phyloP scores from a whole-genome alignment of 2,888 invertebrate genomes.

The Cordylochernes scorpioides region DNA sequence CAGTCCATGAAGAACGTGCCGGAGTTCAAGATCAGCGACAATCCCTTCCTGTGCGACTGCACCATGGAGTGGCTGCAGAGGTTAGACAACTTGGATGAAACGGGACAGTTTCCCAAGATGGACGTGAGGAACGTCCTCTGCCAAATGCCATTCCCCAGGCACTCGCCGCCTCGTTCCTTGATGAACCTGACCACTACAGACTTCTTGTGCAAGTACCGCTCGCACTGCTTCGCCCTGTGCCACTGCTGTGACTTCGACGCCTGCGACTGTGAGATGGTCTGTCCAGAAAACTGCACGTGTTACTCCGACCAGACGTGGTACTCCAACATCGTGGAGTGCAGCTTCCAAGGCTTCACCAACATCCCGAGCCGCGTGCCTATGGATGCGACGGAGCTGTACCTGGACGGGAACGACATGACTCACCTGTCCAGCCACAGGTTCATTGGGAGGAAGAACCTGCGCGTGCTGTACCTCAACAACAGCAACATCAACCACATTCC shows the following conservation, averaged over 20 bases:
- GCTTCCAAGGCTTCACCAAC: conserved; percentile 26
- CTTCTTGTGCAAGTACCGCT: conserved; percentile 55
- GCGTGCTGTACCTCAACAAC: conserved; percentile 44
- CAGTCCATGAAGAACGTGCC: conserved; percentile 45
- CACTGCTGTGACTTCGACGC: conserved; percentile 73
- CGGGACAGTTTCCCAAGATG: conserved; percentile 48
- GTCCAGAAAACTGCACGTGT: conserved; percentile 59
- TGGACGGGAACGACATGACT: conserved; percentile 54
- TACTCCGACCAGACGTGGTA: conserved; percentile 66
- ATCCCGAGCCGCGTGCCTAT: conserved; percentile 58
- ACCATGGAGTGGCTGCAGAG: conserved; percentile 71
- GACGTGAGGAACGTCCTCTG: conserved; percentile 58
- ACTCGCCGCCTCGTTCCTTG: conserved; percentile 38
- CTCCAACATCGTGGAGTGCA: conserved; percentile 59
- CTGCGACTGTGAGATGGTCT: conserved; percentile 75
- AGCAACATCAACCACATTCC: conserved; percentile 49
- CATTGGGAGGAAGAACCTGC: conserved; percentile 50
- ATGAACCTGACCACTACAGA: conserved; percentile 51
- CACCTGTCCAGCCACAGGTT: conserved; percentile 52
- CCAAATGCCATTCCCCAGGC: conserved; percentile 49
- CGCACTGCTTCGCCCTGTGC: conserved; percentile 58
- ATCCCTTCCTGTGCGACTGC: conserved; percentile 63
- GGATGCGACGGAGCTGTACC: conserved; percentile 62
- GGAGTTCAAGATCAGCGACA: conserved; percentile 55
- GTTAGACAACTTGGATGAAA: conserved; percentile 36